Percentiles rank a stretch among this genome's conserved stretches.
Evolutionary conservation across 2,888 invertebrate species (phyloP).

Genomic region (Cephonodes hylas): DNA sequence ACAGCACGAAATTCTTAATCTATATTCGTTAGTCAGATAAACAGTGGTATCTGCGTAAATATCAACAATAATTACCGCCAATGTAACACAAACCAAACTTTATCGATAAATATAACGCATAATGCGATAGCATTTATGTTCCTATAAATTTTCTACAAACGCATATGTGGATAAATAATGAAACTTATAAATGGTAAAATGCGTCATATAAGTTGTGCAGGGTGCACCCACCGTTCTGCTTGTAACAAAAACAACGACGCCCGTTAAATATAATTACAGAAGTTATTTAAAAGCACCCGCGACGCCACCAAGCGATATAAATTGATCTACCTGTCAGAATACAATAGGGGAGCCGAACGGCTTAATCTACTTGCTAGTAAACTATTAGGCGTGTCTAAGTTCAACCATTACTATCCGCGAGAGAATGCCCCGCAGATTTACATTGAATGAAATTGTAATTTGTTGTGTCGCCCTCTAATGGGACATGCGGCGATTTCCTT

Average conservation of each 20-base stretch:
- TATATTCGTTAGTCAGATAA: not conserved
- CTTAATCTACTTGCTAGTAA: slow-evolving; percentile 64
- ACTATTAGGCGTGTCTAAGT: slow-evolving; percentile 68
- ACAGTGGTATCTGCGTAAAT: not conserved
- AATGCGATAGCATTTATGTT: slow-evolving; percentile 24
- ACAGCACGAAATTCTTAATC: not conserved
- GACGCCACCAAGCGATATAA: slow-evolving; percentile 41
- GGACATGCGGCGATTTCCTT: slow-evolving; percentile 51
- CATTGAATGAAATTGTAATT: slow-evolving; percentile 78
- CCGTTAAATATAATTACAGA: slow-evolving; percentile 44
- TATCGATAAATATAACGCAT: slow-evolving; percentile 18
- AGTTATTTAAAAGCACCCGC: slow-evolving; percentile 45
- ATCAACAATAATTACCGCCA: not conserved
- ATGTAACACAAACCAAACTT: not conserved
- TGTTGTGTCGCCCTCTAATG: slow-evolving; percentile 59
- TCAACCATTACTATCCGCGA: slow-evolving; percentile 59
- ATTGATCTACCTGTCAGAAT: slow-evolving; percentile 51
- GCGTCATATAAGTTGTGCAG: not conserved
- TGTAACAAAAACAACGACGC: slow-evolving; percentile 28
- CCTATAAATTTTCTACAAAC: slow-evolving; percentile 16
- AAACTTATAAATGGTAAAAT: slow-evolving; percentile 14
- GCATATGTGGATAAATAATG: slow-evolving; percentile 17
- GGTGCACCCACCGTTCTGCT: not conserved
- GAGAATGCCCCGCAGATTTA: slow-evolving; percentile 59
- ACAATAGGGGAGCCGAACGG: slow-evolving; percentile 55